Evolutionary conservation across 2,113 vertebrate genomes (phyloP).

Genomic region (Globicephala melas): DNA sequence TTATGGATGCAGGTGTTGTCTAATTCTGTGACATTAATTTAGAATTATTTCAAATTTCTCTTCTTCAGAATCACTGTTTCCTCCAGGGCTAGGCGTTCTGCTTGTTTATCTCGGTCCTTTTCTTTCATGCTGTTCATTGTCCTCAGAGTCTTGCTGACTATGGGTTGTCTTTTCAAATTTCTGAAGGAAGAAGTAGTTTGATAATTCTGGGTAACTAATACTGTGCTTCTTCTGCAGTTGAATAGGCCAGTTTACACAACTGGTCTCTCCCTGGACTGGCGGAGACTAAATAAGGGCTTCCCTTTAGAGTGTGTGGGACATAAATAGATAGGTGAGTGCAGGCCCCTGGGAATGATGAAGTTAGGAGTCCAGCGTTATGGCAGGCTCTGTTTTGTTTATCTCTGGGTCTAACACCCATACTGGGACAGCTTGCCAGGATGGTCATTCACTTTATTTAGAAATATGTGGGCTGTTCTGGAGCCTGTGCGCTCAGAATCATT

Average conservation of each 20-base stretch:
- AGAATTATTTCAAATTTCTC: not conserved
- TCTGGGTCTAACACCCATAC: not conserved
- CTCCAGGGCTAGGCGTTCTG: not conserved
- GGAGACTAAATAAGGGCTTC: not conserved
- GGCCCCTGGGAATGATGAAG: not conserved
- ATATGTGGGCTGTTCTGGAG: not conserved
- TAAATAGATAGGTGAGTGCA: not conserved
- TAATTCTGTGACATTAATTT: not conserved
- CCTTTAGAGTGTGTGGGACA: not conserved
- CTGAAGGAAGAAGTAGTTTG: not conserved
- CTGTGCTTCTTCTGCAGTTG: not conserved
- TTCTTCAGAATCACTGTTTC: not conserved
- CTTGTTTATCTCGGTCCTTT: not conserved
- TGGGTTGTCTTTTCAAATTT: not conserved
- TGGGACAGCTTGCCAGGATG: not conserved
- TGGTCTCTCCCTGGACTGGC: not conserved
- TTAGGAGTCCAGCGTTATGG: not conserved
- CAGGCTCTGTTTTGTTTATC: slow-evolving; percentile 14
- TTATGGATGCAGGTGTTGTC: not conserved
- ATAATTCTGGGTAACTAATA: not conserved
- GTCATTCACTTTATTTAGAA: slow-evolving; percentile 42
- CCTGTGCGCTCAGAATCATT: not conserved
- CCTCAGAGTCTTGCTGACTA: not conserved
- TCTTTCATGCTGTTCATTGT: not conserved
- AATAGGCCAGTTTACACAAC: rapidly evolving